Evolutionary conservation across 2,113 vertebrate species (phyloP).

Genomic region (Promerops cafer): DNA sequence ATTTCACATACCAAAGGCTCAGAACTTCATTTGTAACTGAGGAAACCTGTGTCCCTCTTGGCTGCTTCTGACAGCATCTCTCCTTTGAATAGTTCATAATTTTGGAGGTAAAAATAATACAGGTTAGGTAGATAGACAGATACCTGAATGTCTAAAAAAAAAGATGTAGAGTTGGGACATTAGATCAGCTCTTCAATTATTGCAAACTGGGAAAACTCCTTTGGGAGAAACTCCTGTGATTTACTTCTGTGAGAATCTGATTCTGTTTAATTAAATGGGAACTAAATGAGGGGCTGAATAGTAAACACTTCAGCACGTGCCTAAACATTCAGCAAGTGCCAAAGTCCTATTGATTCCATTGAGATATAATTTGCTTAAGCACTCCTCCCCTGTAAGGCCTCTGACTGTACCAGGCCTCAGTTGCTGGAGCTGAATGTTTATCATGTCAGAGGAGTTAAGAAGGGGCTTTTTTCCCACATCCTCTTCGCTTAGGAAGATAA

Average conservation of each 20-base stretch:
- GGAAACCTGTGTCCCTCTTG: constrained; percentile 49
- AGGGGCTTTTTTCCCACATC: neutral
- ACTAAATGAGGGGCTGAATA: constrained; percentile 29
- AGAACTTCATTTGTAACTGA: constrained; percentile 75
- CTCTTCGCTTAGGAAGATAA: neutral
- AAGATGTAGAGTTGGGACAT: neutral
- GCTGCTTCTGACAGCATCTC: constrained; percentile 49
- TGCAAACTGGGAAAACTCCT: constrained; percentile 5
- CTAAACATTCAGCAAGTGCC: constrained; percentile 38
- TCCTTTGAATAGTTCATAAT: constrained; percentile 28
- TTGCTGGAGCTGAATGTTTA: neutral
- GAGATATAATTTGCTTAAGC: constrained; percentile 45
- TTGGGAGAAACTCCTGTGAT: constrained; percentile 25
- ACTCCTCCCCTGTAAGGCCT: neutral
- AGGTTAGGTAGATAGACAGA: neutral
- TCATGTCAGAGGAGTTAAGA: neutral
- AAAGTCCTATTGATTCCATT: constrained; percentile 28
- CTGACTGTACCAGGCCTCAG: neutral
- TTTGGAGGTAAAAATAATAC: constrained; percentile 1
- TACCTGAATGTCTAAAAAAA: neutral
- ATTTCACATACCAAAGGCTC: constrained; percentile 71
- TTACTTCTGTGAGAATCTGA: constrained; percentile 15
- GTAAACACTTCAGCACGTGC: constrained; percentile 53
- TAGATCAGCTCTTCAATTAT: constrained; percentile 8
- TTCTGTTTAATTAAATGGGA: constrained; percentile 56